Percentiles rank a stretch among this genome's conserved stretches.
Conservation (phyloP, 2,113 vertebrate genomes). For the Microcebus lehilahytsara region DNA sequence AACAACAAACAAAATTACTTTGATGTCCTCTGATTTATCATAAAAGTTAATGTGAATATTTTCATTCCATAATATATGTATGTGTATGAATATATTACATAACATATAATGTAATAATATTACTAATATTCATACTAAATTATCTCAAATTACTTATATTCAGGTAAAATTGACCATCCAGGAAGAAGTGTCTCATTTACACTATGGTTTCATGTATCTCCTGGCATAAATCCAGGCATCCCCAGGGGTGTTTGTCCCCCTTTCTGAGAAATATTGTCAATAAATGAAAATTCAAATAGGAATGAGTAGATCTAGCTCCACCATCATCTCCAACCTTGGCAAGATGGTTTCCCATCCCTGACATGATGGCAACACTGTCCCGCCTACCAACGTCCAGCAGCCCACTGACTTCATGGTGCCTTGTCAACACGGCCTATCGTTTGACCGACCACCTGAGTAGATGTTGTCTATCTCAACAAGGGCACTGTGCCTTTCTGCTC, state of each 20-base stretch:
- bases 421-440: no score
- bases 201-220: not conserved
- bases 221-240: not conserved
- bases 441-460: not conserved
- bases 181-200: not conserved
- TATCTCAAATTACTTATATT: not conserved
- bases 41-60: not conserved
- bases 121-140: conserved; percentile 1
- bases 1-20: not conserved
- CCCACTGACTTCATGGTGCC: not conserved
- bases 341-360: not conserved
- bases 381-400: not conserved
- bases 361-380: not conserved
- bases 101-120: not conserved
- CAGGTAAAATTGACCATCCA: not conserved
- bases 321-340: not conserved
- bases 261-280: not conserved
- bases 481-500: not conserved
- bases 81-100: not conserved
- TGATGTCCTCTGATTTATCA: not conserved
- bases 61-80: not conserved
- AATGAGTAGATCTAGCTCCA: not conserved
- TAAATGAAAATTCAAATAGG: not conserved
- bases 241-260: not conserved
- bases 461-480: not conserved